Percentiles rank a stretch among this genome's conserved stretches.
Conservation (phyloP, 2,888 invertebrate species). For the Stenchaetothrips biformis region DNA sequence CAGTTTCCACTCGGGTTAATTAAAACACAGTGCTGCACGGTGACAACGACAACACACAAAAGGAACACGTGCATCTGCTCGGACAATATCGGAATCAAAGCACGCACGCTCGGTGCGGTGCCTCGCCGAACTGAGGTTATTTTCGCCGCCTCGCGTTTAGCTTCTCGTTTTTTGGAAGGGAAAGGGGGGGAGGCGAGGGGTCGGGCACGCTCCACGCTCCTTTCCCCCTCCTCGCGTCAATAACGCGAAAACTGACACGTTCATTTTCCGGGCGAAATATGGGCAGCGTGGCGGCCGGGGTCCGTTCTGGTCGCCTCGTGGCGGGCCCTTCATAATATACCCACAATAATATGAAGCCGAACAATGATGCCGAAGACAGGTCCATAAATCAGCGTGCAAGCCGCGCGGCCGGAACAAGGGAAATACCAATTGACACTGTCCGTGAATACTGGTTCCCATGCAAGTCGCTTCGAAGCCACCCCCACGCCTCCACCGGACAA, state of each 20-base stretch:
- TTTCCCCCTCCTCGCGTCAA: no score
- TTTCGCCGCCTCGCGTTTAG: neutral
- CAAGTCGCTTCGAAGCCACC: neutral
- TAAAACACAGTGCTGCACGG: constrained; percentile 7
- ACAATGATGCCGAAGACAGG: neutral
- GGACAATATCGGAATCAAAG: neutral
- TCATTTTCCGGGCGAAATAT: neutral
- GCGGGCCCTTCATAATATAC: neutral
- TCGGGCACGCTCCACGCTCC: no score
- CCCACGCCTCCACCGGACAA: neutral
- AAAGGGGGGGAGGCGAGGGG: no score
- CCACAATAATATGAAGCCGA: constrained; percentile 1
- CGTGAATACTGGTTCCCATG: constrained; percentile 8
- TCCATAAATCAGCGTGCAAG: neutral
- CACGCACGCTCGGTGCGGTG: neutral
- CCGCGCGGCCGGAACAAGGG: constrained; percentile 6
- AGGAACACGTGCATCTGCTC: neutral
- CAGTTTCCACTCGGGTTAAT: constrained; percentile 16
- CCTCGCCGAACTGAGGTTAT: neutral
- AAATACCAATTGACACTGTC: constrained; percentile 4
- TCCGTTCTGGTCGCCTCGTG: neutral
- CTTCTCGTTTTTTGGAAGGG: neutral
- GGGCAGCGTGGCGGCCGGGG: neutral
- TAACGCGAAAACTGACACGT: neutral
- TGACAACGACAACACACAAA: constrained; percentile 6